Evolutionary conservation across 2,797 vertebrate species (phyloP).

Genomic region (Decapterus maruadsi): DNA sequence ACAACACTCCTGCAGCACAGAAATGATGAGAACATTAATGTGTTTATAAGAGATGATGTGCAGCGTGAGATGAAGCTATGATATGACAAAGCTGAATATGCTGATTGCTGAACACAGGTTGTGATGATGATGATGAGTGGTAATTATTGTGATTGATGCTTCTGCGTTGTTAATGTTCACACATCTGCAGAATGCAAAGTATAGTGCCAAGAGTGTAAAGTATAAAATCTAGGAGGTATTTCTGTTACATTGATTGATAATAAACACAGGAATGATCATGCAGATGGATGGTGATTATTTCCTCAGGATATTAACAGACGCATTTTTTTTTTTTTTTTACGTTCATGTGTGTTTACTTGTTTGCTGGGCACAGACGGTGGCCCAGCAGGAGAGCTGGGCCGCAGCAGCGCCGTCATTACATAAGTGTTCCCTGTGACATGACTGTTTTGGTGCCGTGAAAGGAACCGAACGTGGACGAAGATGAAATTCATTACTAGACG

Average conservation of each 20-base stretch:
- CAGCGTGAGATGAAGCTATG: constrained; percentile 8
- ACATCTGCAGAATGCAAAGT: background rate
- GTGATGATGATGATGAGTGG: background rate
- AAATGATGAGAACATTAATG: constrained; percentile 9
- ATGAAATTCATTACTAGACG: constrained; percentile 31
- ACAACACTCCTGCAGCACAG: background rate
- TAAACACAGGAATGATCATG: constrained; percentile 8
- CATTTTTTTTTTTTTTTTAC: constrained; percentile 9
- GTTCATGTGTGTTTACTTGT: constrained; percentile 38
- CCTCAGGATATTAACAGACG: constrained; percentile 39
- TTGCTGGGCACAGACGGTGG: constrained; percentile 46
- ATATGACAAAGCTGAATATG: background rate
- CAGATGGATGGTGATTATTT: constrained; percentile 37
- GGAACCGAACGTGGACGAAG: constrained; percentile 38
- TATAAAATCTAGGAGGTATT: no score
- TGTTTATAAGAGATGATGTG: constrained; percentile 1
- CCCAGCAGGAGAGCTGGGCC: constrained; percentile 45
- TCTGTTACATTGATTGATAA: constrained; percentile 2
- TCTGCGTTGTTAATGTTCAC: background rate
- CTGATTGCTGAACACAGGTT: constrained; percentile 12
- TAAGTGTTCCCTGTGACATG: constrained; percentile 60
- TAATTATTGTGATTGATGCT: background rate
- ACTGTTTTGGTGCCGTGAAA: constrained; percentile 32
- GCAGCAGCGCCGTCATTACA: constrained; percentile 51
- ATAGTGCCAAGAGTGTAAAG: background rate